Base-by-base conservation (phyloP, 2,888 invertebrate genomes). In the Antheraea assamensis region DNA sequence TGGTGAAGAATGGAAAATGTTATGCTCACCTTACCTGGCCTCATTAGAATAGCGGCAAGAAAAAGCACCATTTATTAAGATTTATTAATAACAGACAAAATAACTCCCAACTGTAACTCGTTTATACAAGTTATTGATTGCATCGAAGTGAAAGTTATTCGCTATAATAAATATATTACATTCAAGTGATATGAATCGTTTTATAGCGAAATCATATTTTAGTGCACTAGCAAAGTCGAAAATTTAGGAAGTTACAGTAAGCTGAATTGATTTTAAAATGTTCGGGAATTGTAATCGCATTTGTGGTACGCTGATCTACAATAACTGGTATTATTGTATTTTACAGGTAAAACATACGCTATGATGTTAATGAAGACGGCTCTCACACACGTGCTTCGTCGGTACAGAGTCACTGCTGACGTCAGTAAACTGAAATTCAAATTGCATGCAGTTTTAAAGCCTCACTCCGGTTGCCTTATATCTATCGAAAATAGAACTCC, bases 301-400 rank as follows among this genome's bases (percentile, higher is more conserved):
- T 1, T n/a, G 10, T 52, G n/a, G n/a, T n/a, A 5, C n/a, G 8
- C 21, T 55, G n/a, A n/a, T 24, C n/a, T 2, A 24, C 17, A 30
- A 15, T 30, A 17, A 30, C 27, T 30, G 8, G 42, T 42, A 24
- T 24, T 24, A 5, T 58, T 24, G 3, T 58, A 7, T 21, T 24
- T 58, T 10, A 24, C 42, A 61, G 19, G 47, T 15, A 10, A 74
- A 35, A 19, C 31, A 17, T 35, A 58, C n/a, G 24, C 35, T n/a
- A 24, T 58, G 24, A 72, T 58, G 24, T 72, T n/a, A 8, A 52
- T 72, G 55, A 72, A 72, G 35, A 58, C n/a, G 2, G 52, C 13
- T 10, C 58, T 58, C 8, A 35, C 21, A 1, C 52, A 72, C 24
- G 19, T 35, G 24, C 31, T 72, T 58, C 52, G 58, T n/a, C 30